Evolutionary conservation across 2,113 vertebrate genomes (phyloP).

Genomic region (Alethe castanea): DNA sequence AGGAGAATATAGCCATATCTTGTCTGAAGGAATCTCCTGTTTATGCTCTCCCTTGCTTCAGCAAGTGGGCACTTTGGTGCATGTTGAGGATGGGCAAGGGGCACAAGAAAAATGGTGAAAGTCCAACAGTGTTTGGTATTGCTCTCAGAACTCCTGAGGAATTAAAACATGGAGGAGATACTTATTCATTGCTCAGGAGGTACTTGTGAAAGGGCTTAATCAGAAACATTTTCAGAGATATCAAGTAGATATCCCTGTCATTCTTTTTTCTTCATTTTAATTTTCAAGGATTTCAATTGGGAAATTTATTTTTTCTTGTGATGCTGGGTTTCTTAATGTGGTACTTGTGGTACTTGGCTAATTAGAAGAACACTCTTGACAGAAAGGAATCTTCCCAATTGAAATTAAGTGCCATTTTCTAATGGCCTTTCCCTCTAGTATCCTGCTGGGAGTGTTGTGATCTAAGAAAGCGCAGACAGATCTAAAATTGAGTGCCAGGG

Average conservation of each 20-base stretch:
- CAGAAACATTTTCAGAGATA: neutral
- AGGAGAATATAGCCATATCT: neutral
- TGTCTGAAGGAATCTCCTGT: neutral
- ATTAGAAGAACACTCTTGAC: neutral
- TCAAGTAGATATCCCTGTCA: neutral
- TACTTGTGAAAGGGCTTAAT: neutral
- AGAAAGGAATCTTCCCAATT: neutral
- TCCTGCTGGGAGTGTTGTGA: neutral
- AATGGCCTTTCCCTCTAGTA: neutral
- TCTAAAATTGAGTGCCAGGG: neutral
- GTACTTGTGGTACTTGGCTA: neutral
- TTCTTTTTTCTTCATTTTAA: neutral
- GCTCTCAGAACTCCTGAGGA: neutral
- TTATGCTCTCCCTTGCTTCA: neutral
- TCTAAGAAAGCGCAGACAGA: neutral
- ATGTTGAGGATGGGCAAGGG: neutral
- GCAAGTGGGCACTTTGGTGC: neutral
- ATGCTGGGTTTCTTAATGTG: neutral
- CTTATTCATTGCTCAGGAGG: neutral
- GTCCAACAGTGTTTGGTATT: neutral
- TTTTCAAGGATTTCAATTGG: neutral
- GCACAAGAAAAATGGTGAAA: neutral
- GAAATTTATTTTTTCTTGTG: neutral
- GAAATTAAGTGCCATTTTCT: neutral
- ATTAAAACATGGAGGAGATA: neutral